Conservation (phyloP, 1,140 invertebrate genomes). For the Eumeta japonica region DNA sequence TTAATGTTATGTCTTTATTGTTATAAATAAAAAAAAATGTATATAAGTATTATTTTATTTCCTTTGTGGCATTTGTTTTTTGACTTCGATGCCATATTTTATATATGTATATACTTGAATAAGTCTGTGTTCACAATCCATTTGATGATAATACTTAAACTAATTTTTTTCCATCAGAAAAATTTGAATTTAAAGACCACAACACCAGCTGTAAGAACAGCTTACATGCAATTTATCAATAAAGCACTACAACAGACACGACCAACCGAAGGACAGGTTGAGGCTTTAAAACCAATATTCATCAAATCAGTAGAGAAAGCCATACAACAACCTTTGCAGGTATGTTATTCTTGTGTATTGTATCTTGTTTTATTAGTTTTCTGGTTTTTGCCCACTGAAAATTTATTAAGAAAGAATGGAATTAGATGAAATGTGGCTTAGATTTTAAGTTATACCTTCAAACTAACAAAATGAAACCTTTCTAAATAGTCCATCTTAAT, state of each 20-base stretch:
- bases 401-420: too few species aligned
- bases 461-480: too few species aligned
- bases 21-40: neutral
- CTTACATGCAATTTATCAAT: slow-evolving; percentile 75
- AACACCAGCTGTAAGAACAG: slow-evolving; percentile 72
- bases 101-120: too few species aligned
- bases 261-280: slow-evolving; percentile 42
- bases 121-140: neutral
- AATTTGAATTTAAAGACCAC: slow-evolving; percentile 77
- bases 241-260: slow-evolving; percentile 61
- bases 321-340: slow-evolving; percentile 63
- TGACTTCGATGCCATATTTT: too few species aligned
- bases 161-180: slow-evolving; percentile 58
- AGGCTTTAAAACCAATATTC: slow-evolving; percentile 61
- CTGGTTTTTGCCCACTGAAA: neutral
- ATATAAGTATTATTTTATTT: neutral
- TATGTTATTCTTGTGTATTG: too few species aligned
- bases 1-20: neutral
- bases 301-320: slow-evolving; percentile 72
- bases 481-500: too few species aligned
- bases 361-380: too few species aligned
- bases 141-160: slow-evolving; percentile 3
- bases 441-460: too few species aligned
- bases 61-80: neutral
- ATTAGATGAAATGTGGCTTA: too few species aligned